These are phyloP conservation scores for Nudaria mundana DNA, from an alignment of 2,888 invertebrate species.

Conservation along the genomic window DNA sequence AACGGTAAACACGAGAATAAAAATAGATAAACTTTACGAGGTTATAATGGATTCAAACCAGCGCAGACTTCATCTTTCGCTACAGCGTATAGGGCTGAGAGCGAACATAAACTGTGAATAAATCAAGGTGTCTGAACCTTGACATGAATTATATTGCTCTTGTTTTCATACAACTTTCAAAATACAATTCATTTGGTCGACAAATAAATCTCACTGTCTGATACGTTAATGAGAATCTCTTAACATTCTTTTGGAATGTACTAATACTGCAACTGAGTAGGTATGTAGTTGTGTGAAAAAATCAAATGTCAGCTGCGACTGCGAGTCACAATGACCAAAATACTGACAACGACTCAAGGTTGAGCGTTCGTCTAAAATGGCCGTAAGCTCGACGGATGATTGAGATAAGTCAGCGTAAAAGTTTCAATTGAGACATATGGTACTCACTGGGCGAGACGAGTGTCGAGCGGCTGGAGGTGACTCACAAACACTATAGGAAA, in stretches of 20 bases:
- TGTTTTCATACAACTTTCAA: conserved; percentile 48
- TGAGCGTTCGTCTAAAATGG: conserved; percentile 69
- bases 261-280: conserved; percentile 14
- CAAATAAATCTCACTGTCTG: conserved; percentile 43
- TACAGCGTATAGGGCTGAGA: conserved; percentile 21
- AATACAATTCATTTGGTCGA: conserved; percentile 48
- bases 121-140: conserved; percentile 62
- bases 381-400: conserved; percentile 59
- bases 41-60: conserved; percentile 23
- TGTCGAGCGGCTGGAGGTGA: conserved; percentile 18
- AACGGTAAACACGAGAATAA: conserved; percentile 19
- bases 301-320: conserved; percentile 50
- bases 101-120: conserved; percentile 31
- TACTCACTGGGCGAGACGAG: conserved; percentile 48
- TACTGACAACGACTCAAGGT: conserved; percentile 69
- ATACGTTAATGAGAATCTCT: conserved; percentile 46
- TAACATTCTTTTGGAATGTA: conserved; percentile 38
- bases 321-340: conserved; percentile 66
- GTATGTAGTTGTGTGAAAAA: conserved; percentile 33
- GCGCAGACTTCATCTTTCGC: conserved; percentile 18
- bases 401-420: conserved; percentile 53
- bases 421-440: conserved; percentile 30
- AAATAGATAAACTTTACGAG: conserved; percentile 32
- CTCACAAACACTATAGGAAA: conserved; percentile 49
- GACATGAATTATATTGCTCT: conserved; percentile 55